phyloP scores from a whole-genome alignment of 2,113 vertebrate species.

The Parus major region DNA sequence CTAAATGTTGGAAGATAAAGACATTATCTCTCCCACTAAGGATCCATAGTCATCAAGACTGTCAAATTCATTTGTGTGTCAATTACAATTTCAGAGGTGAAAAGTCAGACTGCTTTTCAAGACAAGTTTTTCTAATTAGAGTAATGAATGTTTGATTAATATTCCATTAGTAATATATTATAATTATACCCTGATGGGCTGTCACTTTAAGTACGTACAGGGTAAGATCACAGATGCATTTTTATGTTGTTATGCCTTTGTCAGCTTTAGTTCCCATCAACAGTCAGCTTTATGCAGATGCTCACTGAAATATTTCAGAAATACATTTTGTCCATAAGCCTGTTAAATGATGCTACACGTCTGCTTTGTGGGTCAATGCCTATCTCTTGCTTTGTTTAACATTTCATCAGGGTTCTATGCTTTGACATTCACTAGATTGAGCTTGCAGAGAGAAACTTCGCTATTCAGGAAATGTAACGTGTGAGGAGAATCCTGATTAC shows the following conservation, averaged over 20 bases:
- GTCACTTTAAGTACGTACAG: not conserved
- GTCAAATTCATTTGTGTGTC: not conserved
- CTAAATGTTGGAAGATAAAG: not conserved
- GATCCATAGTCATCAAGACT: not conserved
- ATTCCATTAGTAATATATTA: slow-evolving; percentile 15
- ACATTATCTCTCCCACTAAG: not conserved
- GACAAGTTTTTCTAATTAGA: slow-evolving; percentile 19
- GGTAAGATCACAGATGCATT: not conserved
- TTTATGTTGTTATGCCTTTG: not conserved
- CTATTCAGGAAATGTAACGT: not conserved
- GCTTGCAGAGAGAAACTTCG: not conserved
- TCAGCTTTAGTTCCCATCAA: not conserved
- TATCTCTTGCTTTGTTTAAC: slow-evolving; percentile 23
- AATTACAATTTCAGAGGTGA: slow-evolving; percentile 26
- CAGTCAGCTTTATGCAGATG: not conserved
- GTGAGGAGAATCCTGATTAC: not conserved
- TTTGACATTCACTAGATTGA: not conserved
- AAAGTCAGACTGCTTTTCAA: slow-evolving; percentile 36
- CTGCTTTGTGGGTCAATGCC: not conserved
- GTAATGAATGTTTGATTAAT: slow-evolving; percentile 30
- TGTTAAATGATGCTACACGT: not conserved
- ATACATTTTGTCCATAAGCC: not conserved
- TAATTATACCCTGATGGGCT: not conserved
- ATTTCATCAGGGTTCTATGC: not conserved
- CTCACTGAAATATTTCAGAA: not conserved